phyloP scores from a whole-genome alignment of 2,888 invertebrate genomes.

The Tinea semifulvella region DNA sequence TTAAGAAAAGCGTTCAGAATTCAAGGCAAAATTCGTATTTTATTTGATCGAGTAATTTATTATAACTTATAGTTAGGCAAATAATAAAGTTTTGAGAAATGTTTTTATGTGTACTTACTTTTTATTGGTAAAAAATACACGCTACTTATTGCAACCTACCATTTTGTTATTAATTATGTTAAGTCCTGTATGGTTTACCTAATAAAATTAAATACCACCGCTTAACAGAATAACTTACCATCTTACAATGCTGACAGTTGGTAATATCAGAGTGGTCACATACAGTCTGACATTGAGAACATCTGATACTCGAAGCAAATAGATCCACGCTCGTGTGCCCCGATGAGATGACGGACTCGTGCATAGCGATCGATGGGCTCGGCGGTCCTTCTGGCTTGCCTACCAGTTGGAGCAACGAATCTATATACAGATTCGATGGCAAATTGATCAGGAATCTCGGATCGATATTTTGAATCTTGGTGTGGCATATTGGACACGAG shows the following conservation, averaged over 20 bases:
- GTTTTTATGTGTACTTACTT: no score
- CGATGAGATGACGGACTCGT: background rate
- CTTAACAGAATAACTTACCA: conserved; percentile 45
- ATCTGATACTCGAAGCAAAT: conserved; percentile 39
- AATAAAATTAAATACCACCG: no score
- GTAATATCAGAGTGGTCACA: conserved; percentile 38
- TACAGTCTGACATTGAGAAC: conserved; percentile 42
- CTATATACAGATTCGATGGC: conserved; percentile 75
- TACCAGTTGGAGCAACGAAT: conserved; percentile 65
- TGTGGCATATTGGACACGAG: conserved; percentile 70
- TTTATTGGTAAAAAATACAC: no score
- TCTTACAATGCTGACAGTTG: conserved; percentile 68
- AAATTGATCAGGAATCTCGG: conserved; percentile 59
- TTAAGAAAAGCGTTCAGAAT: no score
- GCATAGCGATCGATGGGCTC: no score
- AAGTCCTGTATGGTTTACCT: no score
- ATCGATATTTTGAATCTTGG: conserved; percentile 50
- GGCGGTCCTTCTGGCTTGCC: conserved; percentile 28
- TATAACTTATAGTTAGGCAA: no score
- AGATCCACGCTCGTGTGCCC: conserved; percentile 34
- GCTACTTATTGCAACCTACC: no score
- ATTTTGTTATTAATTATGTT: no score
- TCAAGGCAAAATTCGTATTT: no score
- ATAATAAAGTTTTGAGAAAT: no score
- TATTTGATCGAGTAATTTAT: no score